Conservation (phyloP, 2,113 vertebrate genomes). For the Myodes glareolus region DNA sequence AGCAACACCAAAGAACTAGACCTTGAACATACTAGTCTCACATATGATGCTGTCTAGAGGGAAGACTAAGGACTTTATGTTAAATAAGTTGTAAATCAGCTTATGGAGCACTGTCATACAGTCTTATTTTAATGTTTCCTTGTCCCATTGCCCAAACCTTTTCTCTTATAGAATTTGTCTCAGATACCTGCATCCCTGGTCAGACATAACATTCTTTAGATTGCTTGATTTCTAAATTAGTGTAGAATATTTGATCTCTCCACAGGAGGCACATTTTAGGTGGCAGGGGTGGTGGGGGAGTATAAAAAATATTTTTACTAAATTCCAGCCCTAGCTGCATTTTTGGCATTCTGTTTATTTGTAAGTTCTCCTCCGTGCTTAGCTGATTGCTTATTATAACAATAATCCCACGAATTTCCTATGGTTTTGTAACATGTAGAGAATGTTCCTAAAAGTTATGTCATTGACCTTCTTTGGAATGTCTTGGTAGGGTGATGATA, state of each 20-base stretch:
- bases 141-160: not conserved
- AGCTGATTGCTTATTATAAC: conserved; percentile 19
- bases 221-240: not conserved
- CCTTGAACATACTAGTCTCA: conserved; percentile 51
- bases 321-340: not conserved
- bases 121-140: not conserved
- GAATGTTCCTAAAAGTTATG: conserved; percentile 44
- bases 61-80: conserved; percentile 49
- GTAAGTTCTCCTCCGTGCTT: not conserved
- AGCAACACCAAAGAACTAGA: conserved; percentile 50
- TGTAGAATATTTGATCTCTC: not conserved
- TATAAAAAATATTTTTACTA: not conserved
- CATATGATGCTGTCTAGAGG: conserved; percentile 64
- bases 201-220: not conserved
- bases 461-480: conserved; percentile 48
- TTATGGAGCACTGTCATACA: not conserved
- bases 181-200: not conserved
- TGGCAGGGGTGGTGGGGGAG: not conserved
- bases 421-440: conserved; percentile 38
- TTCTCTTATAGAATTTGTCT: not conserved
- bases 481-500: not conserved
- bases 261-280: not conserved
- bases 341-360: not conserved
- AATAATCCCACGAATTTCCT: conserved; percentile 11
- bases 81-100: conserved; percentile 13